These are phyloP conservation scores for Notospermus geniculatus DNA, from an alignment of 1,140 invertebrate species.

Conservation along the genomic window DNA sequence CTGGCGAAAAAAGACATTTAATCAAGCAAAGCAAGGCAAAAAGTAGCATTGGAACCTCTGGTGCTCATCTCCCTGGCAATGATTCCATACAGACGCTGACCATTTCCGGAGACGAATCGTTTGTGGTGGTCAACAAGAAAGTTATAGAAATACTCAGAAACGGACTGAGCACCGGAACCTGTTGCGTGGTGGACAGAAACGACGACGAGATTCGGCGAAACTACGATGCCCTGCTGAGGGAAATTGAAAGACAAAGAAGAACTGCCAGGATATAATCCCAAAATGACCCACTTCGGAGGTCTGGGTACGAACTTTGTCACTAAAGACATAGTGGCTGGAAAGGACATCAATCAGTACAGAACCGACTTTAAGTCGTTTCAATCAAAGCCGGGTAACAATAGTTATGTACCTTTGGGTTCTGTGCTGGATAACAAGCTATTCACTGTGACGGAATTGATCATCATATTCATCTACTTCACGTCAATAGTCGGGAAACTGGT, in stretches of 20 bases:
- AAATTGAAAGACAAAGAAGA: too few relatives aligned
- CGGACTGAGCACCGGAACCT: too few relatives aligned
- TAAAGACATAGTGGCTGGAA: not conserved
- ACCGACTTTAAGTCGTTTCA: not conserved
- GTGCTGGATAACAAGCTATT: conserved; percentile 3
- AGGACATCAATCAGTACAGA: not conserved
- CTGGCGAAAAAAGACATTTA: too few relatives aligned
- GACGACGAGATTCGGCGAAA: too few relatives aligned
- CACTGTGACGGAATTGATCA: not conserved
- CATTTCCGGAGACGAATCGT: not conserved
- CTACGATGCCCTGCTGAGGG: too few relatives aligned
- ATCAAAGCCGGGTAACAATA: not conserved
- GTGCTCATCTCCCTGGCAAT: too few relatives aligned
- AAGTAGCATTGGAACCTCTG: too few relatives aligned
- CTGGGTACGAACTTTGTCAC: not conserved
- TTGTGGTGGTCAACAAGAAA: not conserved
- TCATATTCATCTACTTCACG: not conserved
- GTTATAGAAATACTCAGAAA: too few relatives aligned
- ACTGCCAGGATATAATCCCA: too few relatives aligned
- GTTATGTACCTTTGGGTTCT: not conserved
- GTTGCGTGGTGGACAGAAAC: too few relatives aligned
- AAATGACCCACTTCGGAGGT: not conserved
- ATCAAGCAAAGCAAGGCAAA: too few relatives aligned
- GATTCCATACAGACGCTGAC: conserved; percentile 1
- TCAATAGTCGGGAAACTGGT: not conserved